Evolutionary conservation across 2,797 vertebrate species (phyloP).

Genomic region (Synanceia verrucosa): DNA sequence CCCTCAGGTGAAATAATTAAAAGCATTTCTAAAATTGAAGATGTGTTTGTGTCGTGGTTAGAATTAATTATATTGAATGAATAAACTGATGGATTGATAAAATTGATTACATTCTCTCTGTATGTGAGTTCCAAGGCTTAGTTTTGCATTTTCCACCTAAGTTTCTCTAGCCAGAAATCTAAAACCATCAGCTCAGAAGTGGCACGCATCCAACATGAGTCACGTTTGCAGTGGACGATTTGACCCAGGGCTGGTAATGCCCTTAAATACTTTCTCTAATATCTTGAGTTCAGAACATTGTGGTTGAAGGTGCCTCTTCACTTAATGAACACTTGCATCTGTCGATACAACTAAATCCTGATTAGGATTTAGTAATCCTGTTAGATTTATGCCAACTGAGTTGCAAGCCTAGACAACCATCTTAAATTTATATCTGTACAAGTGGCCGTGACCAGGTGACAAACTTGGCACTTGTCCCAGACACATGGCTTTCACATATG

Average conservation of each 20-base stretch:
- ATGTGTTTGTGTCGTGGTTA: not conserved
- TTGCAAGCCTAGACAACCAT: conserved; percentile 18
- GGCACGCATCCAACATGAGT: not conserved
- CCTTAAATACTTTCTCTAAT: conserved; percentile 70
- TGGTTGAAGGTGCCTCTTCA: conserved; percentile 50
- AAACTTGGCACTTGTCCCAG: conserved; percentile 1
- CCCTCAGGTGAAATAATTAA: not conserved
- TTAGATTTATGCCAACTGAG: conserved; percentile 49
- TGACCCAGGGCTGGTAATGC: conserved; percentile 32
- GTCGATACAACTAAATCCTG: conserved; percentile 63
- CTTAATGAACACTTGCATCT: conserved; percentile 66
- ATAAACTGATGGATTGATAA: not conserved
- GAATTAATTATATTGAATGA: not conserved
- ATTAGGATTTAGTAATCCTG: conserved; percentile 60
- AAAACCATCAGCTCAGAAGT: not conserved
- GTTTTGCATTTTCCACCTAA: not conserved
- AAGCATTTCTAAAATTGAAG: not conserved
- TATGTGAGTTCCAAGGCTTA: not conserved
- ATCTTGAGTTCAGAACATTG: conserved; percentile 53
- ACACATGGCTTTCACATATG: conserved; percentile 45
- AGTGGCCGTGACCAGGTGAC: not conserved
- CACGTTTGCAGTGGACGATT: conserved; percentile 40
- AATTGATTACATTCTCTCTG: not conserved
- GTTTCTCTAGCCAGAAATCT: not conserved
- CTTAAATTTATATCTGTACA: conserved; percentile 16